Evolutionary conservation across 2,797 vertebrate genomes (phyloP).

Genomic region (Enoplosus armatus): DNA sequence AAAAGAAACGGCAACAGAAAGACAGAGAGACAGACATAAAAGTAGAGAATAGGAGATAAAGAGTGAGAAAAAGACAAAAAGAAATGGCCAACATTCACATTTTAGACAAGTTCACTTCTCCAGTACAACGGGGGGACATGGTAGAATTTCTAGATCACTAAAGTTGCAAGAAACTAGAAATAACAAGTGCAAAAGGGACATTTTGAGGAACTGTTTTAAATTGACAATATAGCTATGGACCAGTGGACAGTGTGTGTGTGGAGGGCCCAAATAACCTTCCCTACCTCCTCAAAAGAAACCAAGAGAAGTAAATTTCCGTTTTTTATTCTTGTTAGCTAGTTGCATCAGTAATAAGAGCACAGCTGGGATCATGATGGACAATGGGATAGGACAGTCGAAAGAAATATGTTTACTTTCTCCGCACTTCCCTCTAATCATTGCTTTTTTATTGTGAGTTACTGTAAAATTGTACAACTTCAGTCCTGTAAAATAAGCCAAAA

Average conservation of each 20-base stretch:
- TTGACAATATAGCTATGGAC: not conserved
- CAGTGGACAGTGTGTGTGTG: not conserved
- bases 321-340: not conserved
- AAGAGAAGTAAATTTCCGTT: too few species aligned
- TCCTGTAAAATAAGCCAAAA: not conserved
- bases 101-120: not conserved
- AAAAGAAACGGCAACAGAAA: conserved; percentile 16
- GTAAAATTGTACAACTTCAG: not conserved
- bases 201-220: not conserved
- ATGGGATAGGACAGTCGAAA: not conserved
- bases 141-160: not conserved
- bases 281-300: not conserved
- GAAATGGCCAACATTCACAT: conserved; percentile 1
- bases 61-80: not conserved
- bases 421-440: not conserved
- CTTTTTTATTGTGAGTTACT: not conserved
- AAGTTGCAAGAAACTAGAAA: conserved; percentile 6
- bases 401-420: not conserved
- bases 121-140: not conserved
- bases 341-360: not conserved
- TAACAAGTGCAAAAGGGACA: not conserved
- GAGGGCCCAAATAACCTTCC: not conserved
- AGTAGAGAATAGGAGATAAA: not conserved
- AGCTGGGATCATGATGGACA: not conserved
- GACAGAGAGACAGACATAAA: not conserved